phyloP scores from a whole-genome alignment of 2,888 invertebrate species.

The Harpagoxenus sublaevis region DNA sequence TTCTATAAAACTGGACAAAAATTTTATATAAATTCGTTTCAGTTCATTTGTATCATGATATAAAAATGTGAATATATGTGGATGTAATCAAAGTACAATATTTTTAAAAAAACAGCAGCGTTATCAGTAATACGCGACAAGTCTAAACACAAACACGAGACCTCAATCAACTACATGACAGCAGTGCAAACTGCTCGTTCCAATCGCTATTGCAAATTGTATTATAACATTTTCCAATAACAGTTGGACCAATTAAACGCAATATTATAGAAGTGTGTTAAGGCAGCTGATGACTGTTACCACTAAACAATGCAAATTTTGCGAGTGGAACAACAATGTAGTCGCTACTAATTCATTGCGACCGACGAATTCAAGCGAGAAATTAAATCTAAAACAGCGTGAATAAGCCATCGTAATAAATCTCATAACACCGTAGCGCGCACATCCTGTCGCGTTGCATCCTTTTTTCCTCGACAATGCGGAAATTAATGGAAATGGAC shows the following conservation, averaged over 20 bases:
- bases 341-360: conserved; percentile 19
- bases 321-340: conserved; percentile 10
- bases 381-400: conserved; percentile 35
- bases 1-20: neutral
- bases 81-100: neutral
- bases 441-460: conserved; percentile 18
- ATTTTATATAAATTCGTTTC: conserved; percentile 8
- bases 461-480: conserved; percentile 13
- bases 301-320: conserved; percentile 1
- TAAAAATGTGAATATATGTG: neutral
- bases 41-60: neutral
- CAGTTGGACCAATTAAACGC: neutral
- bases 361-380: conserved; percentile 19
- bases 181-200: neutral
- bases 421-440: neutral
- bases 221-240: conserved; percentile 29
- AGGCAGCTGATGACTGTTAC: neutral
- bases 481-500: conserved; percentile 48
- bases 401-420: conserved; percentile 46
- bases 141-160: neutral
- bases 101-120: neutral
- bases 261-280: conserved; percentile 13
- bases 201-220: conserved; percentile 8
- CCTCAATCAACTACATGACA: neutral
- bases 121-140: neutral